phyloP scores from a whole-genome alignment of 1,140 invertebrate species.

The Drosophila athabasca region DNA sequence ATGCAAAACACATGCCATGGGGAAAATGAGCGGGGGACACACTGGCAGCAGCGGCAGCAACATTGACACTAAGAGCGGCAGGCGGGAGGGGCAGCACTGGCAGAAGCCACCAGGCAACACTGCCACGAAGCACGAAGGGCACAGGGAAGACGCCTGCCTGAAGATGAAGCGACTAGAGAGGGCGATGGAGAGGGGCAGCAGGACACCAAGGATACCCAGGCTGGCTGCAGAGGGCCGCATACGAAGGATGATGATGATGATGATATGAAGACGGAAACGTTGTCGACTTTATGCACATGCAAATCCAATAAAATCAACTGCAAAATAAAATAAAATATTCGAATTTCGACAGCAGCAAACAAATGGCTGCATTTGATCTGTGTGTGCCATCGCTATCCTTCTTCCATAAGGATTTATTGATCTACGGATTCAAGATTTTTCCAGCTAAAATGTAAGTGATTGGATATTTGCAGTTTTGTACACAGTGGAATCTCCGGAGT shows the following conservation, averaged over 20 bases:
- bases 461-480: background rate
- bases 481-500: no score
- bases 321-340: conserved; percentile 44
- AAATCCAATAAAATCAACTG: conserved; percentile 65
- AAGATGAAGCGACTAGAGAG: no score
- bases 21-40: conserved; percentile 1
- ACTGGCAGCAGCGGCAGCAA: conserved; percentile 5
- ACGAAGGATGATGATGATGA: conserved; percentile 22
- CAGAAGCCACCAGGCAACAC: no score
- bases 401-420: conserved; percentile 16
- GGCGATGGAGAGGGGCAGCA: conserved; percentile 19
- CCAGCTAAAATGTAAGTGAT: background rate
- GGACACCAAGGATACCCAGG: background rate
- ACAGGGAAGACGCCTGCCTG: no score
- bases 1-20: conserved; percentile 69
- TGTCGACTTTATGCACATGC: conserved; percentile 40
- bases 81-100: background rate
- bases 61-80: conserved; percentile 19
- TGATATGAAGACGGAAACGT: conserved; percentile 33
- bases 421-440: background rate
- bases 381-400: no score
- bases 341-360: conserved; percentile 19
- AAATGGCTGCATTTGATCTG: conserved; percentile 11
- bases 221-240: background rate
- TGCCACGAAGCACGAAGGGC: background rate